Conservation (phyloP, 2,888 invertebrate species). For the Tridacna crocea region DNA sequence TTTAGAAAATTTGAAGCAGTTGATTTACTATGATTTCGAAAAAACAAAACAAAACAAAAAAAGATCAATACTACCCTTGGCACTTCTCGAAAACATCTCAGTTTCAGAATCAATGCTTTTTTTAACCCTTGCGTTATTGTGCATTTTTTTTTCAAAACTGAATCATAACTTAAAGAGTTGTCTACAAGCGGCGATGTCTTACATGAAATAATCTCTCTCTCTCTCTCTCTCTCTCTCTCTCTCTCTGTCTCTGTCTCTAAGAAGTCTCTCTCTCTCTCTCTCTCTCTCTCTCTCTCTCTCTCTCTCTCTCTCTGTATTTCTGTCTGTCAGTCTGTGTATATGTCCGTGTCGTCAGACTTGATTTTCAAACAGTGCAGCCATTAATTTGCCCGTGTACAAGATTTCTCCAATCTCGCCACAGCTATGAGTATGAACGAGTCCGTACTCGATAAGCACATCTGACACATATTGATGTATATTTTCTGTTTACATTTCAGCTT, state of each 20-base stretch:
- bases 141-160: too few species aligned
- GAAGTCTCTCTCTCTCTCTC: not conserved
- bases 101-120: too few species aligned
- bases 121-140: too few species aligned
- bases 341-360: not conserved
- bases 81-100: too few species aligned
- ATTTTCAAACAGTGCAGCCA: not conserved
- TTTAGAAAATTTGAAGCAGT: not conserved
- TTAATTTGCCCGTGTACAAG: not conserved
- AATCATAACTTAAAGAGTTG: not conserved
- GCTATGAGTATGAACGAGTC: not conserved
- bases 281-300: not conserved
- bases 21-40: not conserved
- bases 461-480: not conserved
- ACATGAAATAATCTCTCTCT: not conserved
- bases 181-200: not conserved
- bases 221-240: not conserved
- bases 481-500: not conserved
- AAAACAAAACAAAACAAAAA: not conserved
- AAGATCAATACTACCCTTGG: too few species aligned
- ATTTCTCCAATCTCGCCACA: too few species aligned
- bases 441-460: not conserved
- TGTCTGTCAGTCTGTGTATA: not conserved
- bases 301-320: not conserved
- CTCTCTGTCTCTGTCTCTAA: not conserved